Base-by-base conservation (phyloP, 2,113 vertebrate genomes). In the Rattus norvegicus region DNA sequence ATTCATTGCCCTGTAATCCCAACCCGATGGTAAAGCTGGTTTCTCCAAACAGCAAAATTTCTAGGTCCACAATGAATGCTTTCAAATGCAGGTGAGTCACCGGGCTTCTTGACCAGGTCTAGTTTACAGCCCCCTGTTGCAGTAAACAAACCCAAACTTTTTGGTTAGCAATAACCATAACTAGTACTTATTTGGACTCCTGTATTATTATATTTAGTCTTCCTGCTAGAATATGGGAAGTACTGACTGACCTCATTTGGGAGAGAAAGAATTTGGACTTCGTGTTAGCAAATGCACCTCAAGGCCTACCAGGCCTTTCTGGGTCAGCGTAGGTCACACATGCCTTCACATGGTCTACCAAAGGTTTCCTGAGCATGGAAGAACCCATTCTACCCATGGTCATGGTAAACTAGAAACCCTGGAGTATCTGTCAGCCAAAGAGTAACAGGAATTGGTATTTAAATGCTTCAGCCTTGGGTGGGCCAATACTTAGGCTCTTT, bases 251-350 rank as follows among this genome's bases (percentile, higher is more conserved):
- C 28, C 47, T 54, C 47, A 20, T 61, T 17, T 26, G 10, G 56
- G 22, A 90, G 43, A 72, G 26, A 14, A 88, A 28, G 73, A 70
- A 88, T 30, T 49, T 7, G 65, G 54, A 22, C 54, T 52, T 52
- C 3, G 16, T 10, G 28, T 9, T 22, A 73, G 33, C 24, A 85
- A 76, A 0, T 5, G 1, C 2, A 14, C 5, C 24, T 80, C 54
- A 0, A n/a, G 39, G 47, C 59, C 43, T 67, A 28, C 2, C 7
- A 2, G 72, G 17, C 8, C 39, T 36, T 28, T 9, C 43, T 33
- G 8, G n/a, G 28, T 88, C 30, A 14, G 2, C 0, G 0, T 19
- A 22, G 0, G 1, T 39, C 54, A 20, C 24, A 22, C 19, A 26
- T 8, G 19, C 39, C n/a, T 84, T 24, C n/a, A 49, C 2, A 17